Evolutionary conservation across 2,797 vertebrate species (phyloP), one percentile per base, ranked within the genome.

Genomic region (Trematomus bernacchii): DNA sequence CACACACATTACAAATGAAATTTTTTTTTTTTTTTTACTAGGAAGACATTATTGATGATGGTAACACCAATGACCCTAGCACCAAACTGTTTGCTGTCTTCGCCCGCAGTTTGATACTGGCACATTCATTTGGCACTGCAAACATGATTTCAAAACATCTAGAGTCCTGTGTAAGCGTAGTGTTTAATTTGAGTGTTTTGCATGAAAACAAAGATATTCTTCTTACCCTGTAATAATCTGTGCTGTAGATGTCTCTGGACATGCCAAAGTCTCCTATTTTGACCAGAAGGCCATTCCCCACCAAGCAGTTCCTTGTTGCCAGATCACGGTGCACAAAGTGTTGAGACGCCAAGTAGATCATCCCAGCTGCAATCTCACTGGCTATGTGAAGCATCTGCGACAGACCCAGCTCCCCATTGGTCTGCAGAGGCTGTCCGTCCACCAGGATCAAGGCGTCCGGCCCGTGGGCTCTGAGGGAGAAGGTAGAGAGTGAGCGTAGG

Each of bases 241-340:
- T 99, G 94, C 98, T 99, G 95, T 99, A 99, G 91, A 99, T 98
- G 63, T 99, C 98, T 91, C 98, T 95, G 51, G 98, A 99, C 98
- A 99, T 99, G 82, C 98, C 98, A 65, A 99, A 99, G 91, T 99
- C 98, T 74, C 98, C 98, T 16, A 99, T 99, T 93, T 99, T 99
- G 89, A 99, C 98, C 89, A 98, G 95, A 37, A 99, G 95, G 77
- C 97, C 97, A 52, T 96, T 97, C 57, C 98, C 98, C 3, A 99
- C 98, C 88, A 99, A 94, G 89, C 98, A 99, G 94, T 99, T 99
- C 84, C 98, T 96, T 40, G 98, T 99, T 60, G 98, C 98, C 91
- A 99, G 95, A 89, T 99, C 98, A 70, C 98, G 96, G 83, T 99
- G 98, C 66, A 99, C 98, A 68, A 99, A 99, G 94, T 99, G 98